Percentiles rank a stretch among this genome's conserved stretches.
Evolutionary conservation across 1,140 invertebrate species (phyloP).

Genomic region (Drosophila repleta): DNA sequence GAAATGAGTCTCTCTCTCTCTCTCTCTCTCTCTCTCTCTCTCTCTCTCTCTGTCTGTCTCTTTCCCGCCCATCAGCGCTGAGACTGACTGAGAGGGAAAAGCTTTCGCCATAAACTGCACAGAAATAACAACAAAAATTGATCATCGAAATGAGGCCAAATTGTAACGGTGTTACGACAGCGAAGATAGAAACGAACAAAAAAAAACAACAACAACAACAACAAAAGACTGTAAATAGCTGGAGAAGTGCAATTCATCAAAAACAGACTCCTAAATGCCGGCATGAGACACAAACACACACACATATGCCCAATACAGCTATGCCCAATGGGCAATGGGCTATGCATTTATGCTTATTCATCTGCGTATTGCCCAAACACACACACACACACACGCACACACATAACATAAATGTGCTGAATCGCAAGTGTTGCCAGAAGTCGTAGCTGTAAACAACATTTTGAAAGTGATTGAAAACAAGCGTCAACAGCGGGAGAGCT

Average conservation of each 20-base stretch:
- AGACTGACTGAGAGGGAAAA: slow-evolving; percentile 12
- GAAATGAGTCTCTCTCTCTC: slow-evolving; percentile 26
- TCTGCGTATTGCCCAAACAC: background rate
- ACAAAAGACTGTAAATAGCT: slow-evolving; percentile 22
- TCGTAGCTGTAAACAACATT: slow-evolving; percentile 63
- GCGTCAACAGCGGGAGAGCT: slow-evolving; percentile 4
- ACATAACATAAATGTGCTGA: slow-evolving; percentile 9
- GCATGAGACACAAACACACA: slow-evolving; percentile 23
- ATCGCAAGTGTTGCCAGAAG: slow-evolving; percentile 43
- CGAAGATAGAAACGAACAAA: slow-evolving; percentile 16
- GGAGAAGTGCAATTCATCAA: slow-evolving; percentile 45
- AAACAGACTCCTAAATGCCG: slow-evolving; percentile 34
- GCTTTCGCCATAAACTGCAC: slow-evolving; percentile 17
- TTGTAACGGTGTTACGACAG: slow-evolving; percentile 40
- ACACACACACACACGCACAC: background rate
- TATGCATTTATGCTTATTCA: slow-evolving; percentile 3
- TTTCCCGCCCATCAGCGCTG: slow-evolving; percentile 12
- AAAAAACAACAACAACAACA: too few relatives aligned
- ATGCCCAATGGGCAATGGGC: slow-evolving; percentile 7
- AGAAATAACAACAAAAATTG: slow-evolving; percentile 31
- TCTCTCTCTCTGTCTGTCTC: background rate
- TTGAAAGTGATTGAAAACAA: slow-evolving; percentile 34
- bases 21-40: slow-evolving; percentile 6
- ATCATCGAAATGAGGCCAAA: slow-evolving; percentile 44
- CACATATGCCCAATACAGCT: background rate